These are phyloP conservation scores for Todiramphus saurophagus DNA, from an alignment of 2,113 vertebrate species.

Conservation along the genomic window DNA sequence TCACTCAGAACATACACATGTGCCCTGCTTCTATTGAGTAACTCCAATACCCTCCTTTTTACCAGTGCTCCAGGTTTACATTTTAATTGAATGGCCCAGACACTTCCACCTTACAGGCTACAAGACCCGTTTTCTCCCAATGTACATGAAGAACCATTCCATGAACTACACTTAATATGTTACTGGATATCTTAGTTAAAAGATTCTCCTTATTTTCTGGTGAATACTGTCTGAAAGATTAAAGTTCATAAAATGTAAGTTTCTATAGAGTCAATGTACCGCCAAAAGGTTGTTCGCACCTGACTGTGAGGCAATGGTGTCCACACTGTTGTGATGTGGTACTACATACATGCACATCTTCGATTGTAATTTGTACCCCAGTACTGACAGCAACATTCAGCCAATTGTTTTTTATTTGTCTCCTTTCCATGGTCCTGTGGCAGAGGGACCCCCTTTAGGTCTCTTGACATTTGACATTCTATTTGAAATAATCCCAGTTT, in stretches of 20 bases:
- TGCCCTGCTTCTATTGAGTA: background rate
- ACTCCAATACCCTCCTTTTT: background rate
- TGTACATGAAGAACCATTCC: background rate
- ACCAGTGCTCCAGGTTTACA: background rate
- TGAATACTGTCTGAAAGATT: background rate
- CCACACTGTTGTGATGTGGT: fast-evolving
- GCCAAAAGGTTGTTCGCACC: background rate
- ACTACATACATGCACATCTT: background rate
- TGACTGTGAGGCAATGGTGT: background rate
- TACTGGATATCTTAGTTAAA: background rate
- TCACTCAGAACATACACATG: background rate
- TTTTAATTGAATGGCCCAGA: background rate
- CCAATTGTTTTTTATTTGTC: background rate
- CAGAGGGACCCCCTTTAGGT: background rate
- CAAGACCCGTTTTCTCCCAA: background rate
- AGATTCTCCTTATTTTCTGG: background rate
- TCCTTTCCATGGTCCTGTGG: background rate
- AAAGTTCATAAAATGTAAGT: background rate
- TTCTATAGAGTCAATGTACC: background rate
- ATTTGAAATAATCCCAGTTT: background rate
- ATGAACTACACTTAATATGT: background rate
- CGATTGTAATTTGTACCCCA: background rate
- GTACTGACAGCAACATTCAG: background rate
- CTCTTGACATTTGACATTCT: background rate
- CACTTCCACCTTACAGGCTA: background rate